phyloP scores from a whole-genome alignment of 2,113 vertebrate genomes.

The Laterallus jamaicensis region DNA sequence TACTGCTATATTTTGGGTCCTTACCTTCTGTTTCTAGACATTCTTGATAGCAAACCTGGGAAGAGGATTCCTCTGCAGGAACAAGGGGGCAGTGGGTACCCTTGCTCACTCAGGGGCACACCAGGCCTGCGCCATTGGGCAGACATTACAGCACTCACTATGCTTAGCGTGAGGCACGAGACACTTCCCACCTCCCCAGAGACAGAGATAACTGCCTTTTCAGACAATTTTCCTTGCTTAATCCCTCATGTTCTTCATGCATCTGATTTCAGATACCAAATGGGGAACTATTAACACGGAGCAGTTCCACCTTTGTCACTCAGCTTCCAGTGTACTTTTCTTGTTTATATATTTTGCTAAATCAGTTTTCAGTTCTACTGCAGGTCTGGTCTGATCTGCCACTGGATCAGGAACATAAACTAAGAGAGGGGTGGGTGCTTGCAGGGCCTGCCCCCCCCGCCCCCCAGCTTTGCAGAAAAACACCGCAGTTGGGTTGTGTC shows the following conservation, averaged over 20 bases:
- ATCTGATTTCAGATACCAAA: neutral
- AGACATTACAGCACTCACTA: neutral
- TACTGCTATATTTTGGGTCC: neutral
- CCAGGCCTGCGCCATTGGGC: neutral
- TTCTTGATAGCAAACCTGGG: neutral
- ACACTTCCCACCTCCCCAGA: neutral
- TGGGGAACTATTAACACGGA: rapidly evolving
- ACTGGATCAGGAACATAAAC: neutral
- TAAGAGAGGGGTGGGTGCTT: neutral
- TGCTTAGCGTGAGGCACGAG: too few relatives aligned
- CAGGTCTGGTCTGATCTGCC: neutral
- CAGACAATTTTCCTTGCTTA: neutral
- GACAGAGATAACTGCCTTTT: neutral
- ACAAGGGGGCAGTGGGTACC: neutral
- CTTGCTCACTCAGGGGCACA: neutral
- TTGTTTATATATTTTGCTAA: neutral
- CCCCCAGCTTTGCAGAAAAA: neutral
- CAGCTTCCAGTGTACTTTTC: neutral
- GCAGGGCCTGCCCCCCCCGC: neutral
- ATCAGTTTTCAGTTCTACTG: neutral
- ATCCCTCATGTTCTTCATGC: neutral
- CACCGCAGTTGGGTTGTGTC: neutral
- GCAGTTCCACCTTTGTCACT: neutral
- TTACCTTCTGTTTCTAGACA: neutral
- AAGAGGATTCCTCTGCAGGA: neutral